Percentiles rank a stretch among this genome's conserved stretches.
Conservation (phyloP, 2,888 invertebrate species). For the Acleris literana region DNA sequence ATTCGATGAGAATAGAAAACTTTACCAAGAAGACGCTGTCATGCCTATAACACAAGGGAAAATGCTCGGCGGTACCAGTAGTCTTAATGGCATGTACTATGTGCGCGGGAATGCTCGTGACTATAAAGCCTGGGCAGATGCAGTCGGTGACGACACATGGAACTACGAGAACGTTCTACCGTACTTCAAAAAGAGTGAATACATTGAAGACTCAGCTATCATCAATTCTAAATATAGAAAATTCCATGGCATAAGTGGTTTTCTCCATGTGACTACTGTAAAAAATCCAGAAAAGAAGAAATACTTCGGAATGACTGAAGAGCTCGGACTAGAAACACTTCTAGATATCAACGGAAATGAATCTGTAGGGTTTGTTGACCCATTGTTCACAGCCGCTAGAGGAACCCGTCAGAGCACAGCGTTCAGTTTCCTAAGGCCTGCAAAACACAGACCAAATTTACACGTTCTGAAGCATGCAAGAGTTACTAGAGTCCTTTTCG, state of each 20-base stretch:
- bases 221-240: constrained; percentile 25
- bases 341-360: constrained; percentile 17
- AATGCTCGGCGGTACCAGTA: constrained; percentile 46
- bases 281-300: not conserved
- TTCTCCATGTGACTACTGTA: constrained; percentile 11
- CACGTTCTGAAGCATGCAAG: constrained; percentile 62
- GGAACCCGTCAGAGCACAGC: constrained; percentile 88
- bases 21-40: constrained; percentile 29
- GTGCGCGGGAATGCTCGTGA: constrained; percentile 45
- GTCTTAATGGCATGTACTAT: constrained; percentile 45
- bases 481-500: constrained; percentile 70
- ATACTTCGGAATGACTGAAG: constrained; percentile 9
- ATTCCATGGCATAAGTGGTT: constrained; percentile 19
- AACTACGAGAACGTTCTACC: constrained; percentile 42
- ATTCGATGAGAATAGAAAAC: constrained; percentile 34
- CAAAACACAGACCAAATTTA: constrained; percentile 47
- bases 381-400: constrained; percentile 77
- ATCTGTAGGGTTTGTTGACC: constrained; percentile 34
- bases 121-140: constrained; percentile 45
- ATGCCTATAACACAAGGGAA: constrained; percentile 41
- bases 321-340: constrained; percentile 8
- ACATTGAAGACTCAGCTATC: constrained; percentile 41
- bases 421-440: constrained; percentile 85
- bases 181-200: constrained; percentile 48
- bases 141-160: constrained; percentile 44